Evolutionary conservation across 2,797 vertebrate species (phyloP).

Genomic region (Bovichtus diacanthus): DNA sequence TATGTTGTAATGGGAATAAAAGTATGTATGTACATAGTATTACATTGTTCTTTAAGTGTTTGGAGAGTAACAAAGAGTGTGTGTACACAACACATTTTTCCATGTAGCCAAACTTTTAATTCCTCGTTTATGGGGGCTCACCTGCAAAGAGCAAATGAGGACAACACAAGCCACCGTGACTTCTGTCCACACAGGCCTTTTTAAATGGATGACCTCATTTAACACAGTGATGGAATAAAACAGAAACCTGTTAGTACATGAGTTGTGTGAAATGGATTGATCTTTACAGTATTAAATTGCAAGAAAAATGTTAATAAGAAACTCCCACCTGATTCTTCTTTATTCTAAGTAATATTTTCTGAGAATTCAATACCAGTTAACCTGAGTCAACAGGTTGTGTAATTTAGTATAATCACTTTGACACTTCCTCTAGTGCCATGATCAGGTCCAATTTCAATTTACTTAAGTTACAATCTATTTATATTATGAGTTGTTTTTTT

Average conservation of each 20-base stretch:
- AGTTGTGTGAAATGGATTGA: not conserved
- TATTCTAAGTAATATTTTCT: not conserved
- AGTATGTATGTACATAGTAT: not conserved
- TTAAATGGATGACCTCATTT: slow-evolving; percentile 19
- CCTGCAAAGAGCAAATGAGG: slow-evolving; percentile 50
- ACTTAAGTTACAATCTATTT: no score
- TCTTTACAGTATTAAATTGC: not conserved
- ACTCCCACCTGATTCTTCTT: not conserved
- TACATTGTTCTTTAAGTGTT: not conserved
- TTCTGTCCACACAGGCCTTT: slow-evolving; percentile 8
- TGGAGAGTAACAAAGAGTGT: slow-evolving; percentile 14
- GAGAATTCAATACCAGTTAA: not conserved
- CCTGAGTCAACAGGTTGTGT: not conserved
- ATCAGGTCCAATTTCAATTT: no score
- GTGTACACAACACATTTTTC: not conserved
- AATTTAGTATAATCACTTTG: not conserved
- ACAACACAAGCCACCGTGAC: slow-evolving; percentile 19
- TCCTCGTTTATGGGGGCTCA: slow-evolving; percentile 12
- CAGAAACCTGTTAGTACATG: not conserved
- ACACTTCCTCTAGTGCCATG: no score
- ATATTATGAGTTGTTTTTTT: no score
- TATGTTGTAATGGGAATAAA: not conserved
- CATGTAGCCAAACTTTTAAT: slow-evolving; percentile 30
- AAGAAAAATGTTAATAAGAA: not conserved
- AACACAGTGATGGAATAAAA: not conserved